Conservation (phyloP, 1,140 invertebrate genomes). For the Ips nitidus region DNA sequence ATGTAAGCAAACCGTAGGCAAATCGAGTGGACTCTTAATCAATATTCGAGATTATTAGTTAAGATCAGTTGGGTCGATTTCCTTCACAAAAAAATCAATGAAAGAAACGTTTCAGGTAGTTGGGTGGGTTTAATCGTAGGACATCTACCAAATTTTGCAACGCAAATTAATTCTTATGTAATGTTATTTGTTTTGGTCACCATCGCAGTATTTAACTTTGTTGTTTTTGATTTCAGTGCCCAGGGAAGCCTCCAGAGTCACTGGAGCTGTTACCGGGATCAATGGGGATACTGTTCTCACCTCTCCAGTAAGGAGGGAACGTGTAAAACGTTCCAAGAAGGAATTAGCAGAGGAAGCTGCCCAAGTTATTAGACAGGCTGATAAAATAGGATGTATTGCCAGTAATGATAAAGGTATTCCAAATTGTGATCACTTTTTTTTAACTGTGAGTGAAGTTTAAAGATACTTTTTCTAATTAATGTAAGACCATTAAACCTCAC, state of each 20-base stretch:
- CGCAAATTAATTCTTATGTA: neutral
- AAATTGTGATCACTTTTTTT: neutral
- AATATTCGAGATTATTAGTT: conserved; percentile 6
- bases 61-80: neutral
- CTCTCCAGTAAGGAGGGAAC: conserved; percentile 64
- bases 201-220: neutral
- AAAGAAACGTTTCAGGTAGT: neutral
- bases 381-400: conserved; percentile 62
- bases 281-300: conserved; percentile 48
- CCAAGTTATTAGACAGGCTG: conserved; percentile 65
- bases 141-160: no score
- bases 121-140: no score
- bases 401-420: conserved; percentile 46
- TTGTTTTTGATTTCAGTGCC: conserved; percentile 47
- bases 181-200: neutral
- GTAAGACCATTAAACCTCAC: no score
- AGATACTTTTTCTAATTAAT: no score
- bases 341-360: conserved; percentile 72
- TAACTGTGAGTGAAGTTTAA: neutral
- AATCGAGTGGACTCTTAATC: neutral
- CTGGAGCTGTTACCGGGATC: conserved; percentile 41
- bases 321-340: conserved; percentile 64
- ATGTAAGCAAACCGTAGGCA: neutral
- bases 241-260: conserved; percentile 37
- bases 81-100: conserved; percentile 5